These are phyloP conservation scores for Atta colombica DNA, from an alignment of 1,140 invertebrate species.

Conservation along the genomic window DNA sequence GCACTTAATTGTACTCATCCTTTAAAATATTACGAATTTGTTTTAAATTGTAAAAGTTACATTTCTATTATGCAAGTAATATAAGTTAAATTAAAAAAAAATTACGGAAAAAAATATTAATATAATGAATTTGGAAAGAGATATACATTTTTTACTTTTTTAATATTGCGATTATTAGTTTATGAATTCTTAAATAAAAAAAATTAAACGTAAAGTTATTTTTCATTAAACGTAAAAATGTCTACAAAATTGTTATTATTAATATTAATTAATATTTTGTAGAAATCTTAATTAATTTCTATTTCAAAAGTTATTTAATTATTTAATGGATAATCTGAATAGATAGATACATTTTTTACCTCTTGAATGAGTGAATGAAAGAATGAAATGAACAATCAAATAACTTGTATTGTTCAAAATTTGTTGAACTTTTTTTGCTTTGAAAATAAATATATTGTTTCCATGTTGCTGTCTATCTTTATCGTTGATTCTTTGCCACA, in stretches of 20 bases:
- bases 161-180: neutral
- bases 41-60: neutral
- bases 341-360: neutral
- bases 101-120: neutral
- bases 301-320: neutral
- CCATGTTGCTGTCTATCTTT: neutral
- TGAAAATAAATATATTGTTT: neutral
- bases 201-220: neutral
- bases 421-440: neutral
- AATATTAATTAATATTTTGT: neutral
- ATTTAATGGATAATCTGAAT: neutral
- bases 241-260: neutral
- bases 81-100: neutral
- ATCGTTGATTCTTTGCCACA: neutral
- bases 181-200: neutral
- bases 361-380: too few relatives aligned
- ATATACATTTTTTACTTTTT: neutral
- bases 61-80: neutral
- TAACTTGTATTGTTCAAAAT: neutral
- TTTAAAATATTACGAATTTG: neutral
- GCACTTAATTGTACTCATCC: neutral
- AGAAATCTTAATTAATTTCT: neutral
- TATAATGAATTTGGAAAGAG: neutral
- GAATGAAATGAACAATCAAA: neutral
- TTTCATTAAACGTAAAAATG: conserved; percentile 3